Evolutionary conservation across 2,113 vertebrate species (phyloP), one percentile per base, ranked within the genome.

Genomic region (Gadus macrocephalus): DNA sequence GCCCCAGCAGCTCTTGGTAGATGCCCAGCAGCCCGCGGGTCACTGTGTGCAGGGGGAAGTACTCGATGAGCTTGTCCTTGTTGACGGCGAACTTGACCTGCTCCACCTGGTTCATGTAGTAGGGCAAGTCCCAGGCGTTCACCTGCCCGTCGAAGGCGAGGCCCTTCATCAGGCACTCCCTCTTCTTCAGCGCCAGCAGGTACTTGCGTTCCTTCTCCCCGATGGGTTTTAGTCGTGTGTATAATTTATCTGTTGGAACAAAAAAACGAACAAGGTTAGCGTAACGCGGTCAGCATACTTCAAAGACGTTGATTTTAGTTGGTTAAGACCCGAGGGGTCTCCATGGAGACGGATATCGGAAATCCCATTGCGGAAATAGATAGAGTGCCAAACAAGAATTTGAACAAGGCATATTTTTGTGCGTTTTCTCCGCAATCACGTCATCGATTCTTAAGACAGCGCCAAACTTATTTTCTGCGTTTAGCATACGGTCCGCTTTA

Each of bases 91-190:
- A 98, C 85, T 93, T 94, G 81, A 95, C 91, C 82, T 94, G 93
- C 86, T 98, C 95, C 68, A 95, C 94, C 78, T 92, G 94, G 64
- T 93, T 95, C 94, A 97, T 96, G 81, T 95, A 98, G 79, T 98
- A 98, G 61, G 93, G 91, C 38, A 98, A 83, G 86, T 98, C 97
- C 97, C 97, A 99, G 3, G 94, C 95, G 8, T 96, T 93, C 85
- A 98, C 94, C 88, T 87, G 92, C 68, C 91, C 94, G 15, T 98
- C 96, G 27, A 90, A 96, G 15, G 80, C 70, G 19, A 86, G 78
- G 38, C 92, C 93, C 84, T 72, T 90, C 87, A 92, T 93, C 83
- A 92, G 69, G 73, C 95, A 96, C 74, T 99, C 95, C n/a, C 89
- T 89, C 84, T 91, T 91, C 89, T 98, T 98, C 75, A 98, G 89